phyloP scores from a whole-genome alignment of 2,113 vertebrate genomes.

The Cygnus buccinator region DNA sequence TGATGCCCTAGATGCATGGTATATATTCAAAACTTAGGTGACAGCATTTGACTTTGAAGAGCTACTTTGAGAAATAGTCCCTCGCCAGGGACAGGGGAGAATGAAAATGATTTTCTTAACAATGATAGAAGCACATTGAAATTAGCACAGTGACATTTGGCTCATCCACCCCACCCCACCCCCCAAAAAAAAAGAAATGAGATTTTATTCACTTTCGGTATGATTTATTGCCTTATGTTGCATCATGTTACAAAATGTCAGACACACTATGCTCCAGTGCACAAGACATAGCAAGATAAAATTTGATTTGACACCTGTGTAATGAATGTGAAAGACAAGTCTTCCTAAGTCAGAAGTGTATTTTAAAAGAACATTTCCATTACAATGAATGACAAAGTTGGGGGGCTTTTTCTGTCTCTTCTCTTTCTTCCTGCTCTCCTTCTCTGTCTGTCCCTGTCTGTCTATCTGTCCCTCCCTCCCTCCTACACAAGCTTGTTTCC shows the following conservation, averaged over 20 bases:
- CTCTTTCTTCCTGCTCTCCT: not conserved
- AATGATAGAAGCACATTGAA: not conserved
- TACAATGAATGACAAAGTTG: not conserved
- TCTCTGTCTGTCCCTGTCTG: not conserved
- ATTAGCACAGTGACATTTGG: not conserved
- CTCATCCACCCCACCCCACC: not conserved
- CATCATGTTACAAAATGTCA: conserved; percentile 49
- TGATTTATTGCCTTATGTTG: conserved; percentile 64
- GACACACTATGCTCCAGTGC: conserved; percentile 26
- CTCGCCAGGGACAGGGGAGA: not conserved
- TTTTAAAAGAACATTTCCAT: conserved; percentile 41
- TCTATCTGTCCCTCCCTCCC: not conserved
- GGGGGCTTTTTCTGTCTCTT: not conserved
- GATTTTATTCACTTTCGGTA: conserved; percentile 7
- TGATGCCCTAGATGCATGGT: not conserved
- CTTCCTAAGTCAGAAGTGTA: conserved; percentile 16
- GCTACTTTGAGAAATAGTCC: not conserved
- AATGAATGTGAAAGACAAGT: conserved; percentile 64
- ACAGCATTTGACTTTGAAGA: not conserved
- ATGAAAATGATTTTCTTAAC: not conserved
- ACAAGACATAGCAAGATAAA: conserved; percentile 19
- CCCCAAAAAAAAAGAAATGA: not conserved
- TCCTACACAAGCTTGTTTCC: not conserved
- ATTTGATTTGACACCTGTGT: conserved; percentile 61
- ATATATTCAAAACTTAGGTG: not conserved